Evolutionary conservation across 1,140 invertebrate species (phyloP), one percentile per base, ranked within the genome.

Genomic region (Helicoverpa armigera): DNA sequence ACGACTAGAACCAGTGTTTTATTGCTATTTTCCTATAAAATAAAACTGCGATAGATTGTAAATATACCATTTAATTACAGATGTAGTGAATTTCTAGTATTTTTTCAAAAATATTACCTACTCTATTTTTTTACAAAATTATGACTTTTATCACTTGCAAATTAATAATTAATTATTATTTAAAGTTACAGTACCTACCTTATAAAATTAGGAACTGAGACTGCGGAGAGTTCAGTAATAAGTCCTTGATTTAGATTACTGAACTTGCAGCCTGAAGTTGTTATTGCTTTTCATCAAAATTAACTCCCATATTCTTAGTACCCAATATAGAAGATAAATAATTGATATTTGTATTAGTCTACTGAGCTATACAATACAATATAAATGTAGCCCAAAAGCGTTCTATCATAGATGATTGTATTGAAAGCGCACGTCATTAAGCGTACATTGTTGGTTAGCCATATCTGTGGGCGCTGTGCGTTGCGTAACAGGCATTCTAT

Each of bases 401-500:
- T 67, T 3, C 31, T 50, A 51, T 72, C 48, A 23, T 72, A 43
- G 13, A 18, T 16, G 29, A n/a, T 56, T 67, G 51, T 14, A 54
- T 56, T 69, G 58, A 29, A 35, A 35, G 29, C 43, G 58, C 18
- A 60, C 76, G 53, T 78, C 65, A 69, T 56, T 69, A 56, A 16
- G 63, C 35, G 48, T 65, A 82, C 75, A 85, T 82, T 80, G 82
- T 85, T 83, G 79, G 65, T 80, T 83, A 86, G 82, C 86, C 86
- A 89, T 89, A 81, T 82, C 83, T 82, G 87, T 90, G 84, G 88
- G 88, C 85, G 86, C 78, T 35, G 48, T 23, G 67, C 60, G 75
- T 88, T 89, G 84, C 86, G 84, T 86, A 88, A 87, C 76, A 50
- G 73, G 79, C 83, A 86, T 81, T 79, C 84, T 88, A 87, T 79